Evolutionary conservation across 1,140 invertebrate genomes (phyloP), one percentile per base, ranked within the genome.

Genomic region (Heliothis subflexa): DNA sequence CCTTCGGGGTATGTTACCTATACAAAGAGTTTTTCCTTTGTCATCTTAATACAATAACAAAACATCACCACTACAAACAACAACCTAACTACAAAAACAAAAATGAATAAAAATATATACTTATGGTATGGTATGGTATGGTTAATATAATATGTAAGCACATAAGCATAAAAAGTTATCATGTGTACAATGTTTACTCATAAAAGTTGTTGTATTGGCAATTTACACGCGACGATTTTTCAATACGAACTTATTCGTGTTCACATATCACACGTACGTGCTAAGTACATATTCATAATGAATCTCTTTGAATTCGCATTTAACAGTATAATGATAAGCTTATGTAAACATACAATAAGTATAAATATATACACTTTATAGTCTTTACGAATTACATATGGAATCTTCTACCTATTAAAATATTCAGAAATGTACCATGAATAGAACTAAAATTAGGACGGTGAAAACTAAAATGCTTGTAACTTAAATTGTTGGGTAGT

Each of bases 181-280:
- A 33, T 72, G 68, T 72, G 28, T 55, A 72, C 52, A 40, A 40
- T 72, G 25, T n/a, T 55, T 14, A 40, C 28, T 13, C 68, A 54
- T 55, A 72, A 72, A 72, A 16, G 28, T 28, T 47, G 14, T 55
- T 72, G 55, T 55, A 55, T 25, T 28, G 52, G 52, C 68, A 55
- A 55, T 72, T 72, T 40, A 55, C 68, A 72, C 68, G 68, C 68
- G 68, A 72, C 52, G 25, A 55, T 68, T 68, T 68, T n/a, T 18
- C 25, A 72, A 72, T 72, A 18, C 14, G 52, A 55, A 72, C 10
- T 47, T 47, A 52, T 59, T 55, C 28, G 33, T 64, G 33, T 64
- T 40, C 7, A 64, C 40, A 16, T 16, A 64, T 18, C 40, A n/a
- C 45, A 64, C 45, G 61, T 64, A 18, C 45, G 40, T 18, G 12